Evolutionary conservation across 2,113 vertebrate genomes (phyloP), one percentile per base, ranked within the genome.

Genomic region (Nerophis ophidion): DNA sequence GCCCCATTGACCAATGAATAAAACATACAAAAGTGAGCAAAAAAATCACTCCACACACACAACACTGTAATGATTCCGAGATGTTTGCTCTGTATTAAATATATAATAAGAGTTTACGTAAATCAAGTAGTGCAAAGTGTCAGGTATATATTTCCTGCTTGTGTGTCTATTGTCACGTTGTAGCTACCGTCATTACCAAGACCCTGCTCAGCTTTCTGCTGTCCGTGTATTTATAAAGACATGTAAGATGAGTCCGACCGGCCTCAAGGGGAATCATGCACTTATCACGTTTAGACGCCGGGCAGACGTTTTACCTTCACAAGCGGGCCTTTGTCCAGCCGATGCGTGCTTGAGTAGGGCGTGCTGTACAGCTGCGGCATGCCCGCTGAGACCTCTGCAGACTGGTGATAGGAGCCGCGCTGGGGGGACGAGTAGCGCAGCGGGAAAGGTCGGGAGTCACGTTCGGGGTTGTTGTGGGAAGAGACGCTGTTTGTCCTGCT

Each of bases 311-410:
- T 77, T 86, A 91, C 90, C 88, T 90, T 89, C 66, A 87, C 63
- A 2, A 89, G 89, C 0, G 84, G 83, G 42, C 82, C 72, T 72
- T 87, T 90, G 71, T 88, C 81, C 26, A 57, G 26, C 10, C 44
- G 71, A 48, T 76, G 84, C 1, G 81, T 64, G 63, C 62, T 63
- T 0, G 62, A 60, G 76, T 92, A 94, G 0, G 93, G 92, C 5
- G 84, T 91, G n/a, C 87, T 90, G 87, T 94, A 94, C 66, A 91
- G 59, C 0, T 89, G 84, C 36, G 88, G 90, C 33, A 65, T 17
- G 11, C 10, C 42, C 53, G 14, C 61, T 0, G 75, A 60, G 33
- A 73, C 85, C 8, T 85, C 82, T 0, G 7, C 44, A 0, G 83
- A 59, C 48, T 76, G 84, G 55, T 85, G 79, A 65, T 81, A 81